phyloP scores from a whole-genome alignment of 1,140 invertebrate species.

The Polypedilum vanderplanki region DNA sequence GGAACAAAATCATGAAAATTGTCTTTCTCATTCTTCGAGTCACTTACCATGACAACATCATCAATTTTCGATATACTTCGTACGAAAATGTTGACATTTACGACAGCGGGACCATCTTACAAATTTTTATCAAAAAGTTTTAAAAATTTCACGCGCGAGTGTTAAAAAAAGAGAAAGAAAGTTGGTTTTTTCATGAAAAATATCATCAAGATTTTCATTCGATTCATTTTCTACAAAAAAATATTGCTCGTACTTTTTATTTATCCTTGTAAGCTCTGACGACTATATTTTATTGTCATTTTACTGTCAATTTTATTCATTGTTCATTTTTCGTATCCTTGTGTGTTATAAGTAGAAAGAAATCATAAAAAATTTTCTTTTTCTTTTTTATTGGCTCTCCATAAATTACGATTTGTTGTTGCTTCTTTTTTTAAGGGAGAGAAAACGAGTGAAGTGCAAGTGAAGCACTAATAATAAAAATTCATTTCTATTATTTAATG shows the following conservation, averaged over 20 bases:
- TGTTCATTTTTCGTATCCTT: constrained; percentile 25
- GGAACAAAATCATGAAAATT: neutral
- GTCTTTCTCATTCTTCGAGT: neutral
- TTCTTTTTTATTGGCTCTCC: neutral
- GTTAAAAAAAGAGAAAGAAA: constrained; percentile 22
- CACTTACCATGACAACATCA: constrained; percentile 97
- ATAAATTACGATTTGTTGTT: too few species aligned
- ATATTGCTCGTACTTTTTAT: neutral
- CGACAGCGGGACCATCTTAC: constrained; percentile 80
- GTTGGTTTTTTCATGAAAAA: neutral
- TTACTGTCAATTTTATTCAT: constrained; percentile 29
- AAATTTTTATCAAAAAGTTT: constrained; percentile 21
- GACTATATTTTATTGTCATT: constrained; percentile 27
- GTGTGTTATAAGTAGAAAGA: neutral
- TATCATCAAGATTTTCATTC: neutral
- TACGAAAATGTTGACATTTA: constrained; percentile 94
- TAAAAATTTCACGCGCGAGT: neutral
- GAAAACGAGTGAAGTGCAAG: too few species aligned
- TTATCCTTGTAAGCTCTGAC: constrained; percentile 1
- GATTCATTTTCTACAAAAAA: neutral
- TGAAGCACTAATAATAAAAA: too few species aligned
- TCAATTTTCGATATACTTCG: constrained; percentile 98
- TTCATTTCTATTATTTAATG: too few species aligned
- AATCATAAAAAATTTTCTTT: too few species aligned
- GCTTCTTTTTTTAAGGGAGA: too few species aligned